Evolutionary conservation across 2,113 vertebrate species (phyloP).

Genomic region (Ursus arctos): DNA sequence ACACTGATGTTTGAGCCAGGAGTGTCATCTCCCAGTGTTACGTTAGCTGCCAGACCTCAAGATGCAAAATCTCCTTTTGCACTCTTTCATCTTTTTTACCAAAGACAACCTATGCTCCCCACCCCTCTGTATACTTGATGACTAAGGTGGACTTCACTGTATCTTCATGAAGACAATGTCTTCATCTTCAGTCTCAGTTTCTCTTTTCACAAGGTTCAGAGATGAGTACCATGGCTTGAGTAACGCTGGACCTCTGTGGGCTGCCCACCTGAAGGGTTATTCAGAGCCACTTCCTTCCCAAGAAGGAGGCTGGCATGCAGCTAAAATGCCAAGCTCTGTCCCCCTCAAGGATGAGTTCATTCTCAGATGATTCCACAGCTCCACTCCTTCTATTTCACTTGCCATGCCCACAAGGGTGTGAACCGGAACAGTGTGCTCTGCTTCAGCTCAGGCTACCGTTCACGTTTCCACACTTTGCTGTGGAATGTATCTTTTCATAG

Average conservation of each 20-base stretch:
- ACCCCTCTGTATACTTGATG: neutral
- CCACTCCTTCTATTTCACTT: no score
- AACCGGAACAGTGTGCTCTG: neutral
- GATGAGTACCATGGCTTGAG: no score
- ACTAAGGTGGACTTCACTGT: neutral
- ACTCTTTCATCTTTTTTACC: neutral
- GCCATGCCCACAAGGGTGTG: accelerated
- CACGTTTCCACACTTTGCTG: no score
- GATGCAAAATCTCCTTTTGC: neutral
- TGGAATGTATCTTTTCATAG: neutral
- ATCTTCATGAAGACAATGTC: neutral
- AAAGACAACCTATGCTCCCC: neutral
- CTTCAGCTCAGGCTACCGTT: neutral
- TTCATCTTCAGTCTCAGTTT: neutral
- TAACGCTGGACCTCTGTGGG: neutral
- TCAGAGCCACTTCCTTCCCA: neutral
- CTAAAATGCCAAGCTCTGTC: neutral
- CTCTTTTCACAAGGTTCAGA: neutral
- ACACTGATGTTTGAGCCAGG: neutral
- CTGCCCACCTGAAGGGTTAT: accelerated
- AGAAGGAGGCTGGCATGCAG: neutral
- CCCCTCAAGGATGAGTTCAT: neutral
- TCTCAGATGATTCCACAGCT: neutral
- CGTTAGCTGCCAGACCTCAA: neutral
- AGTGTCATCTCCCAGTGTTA: neutral